phyloP scores from a whole-genome alignment of 2,797 vertebrate species.

The Enteromius paludinosus region DNA sequence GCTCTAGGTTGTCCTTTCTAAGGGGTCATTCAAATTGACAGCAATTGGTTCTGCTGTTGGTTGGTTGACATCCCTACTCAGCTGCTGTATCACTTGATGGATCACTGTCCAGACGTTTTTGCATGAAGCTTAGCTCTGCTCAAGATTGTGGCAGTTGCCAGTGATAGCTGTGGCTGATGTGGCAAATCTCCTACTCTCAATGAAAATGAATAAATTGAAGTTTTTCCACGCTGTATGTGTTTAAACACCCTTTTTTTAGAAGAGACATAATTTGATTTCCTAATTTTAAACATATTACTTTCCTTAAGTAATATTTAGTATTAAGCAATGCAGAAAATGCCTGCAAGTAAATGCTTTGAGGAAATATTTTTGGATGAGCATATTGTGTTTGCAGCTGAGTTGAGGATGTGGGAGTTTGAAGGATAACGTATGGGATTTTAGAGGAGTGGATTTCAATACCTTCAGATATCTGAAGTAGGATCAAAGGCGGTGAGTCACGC shows the following conservation, averaged over 20 bases:
- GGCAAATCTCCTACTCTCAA: constrained; percentile 1
- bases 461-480: constrained; percentile 54
- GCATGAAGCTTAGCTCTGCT: neutral
- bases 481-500: constrained; percentile 59
- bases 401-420: constrained; percentile 53
- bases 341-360: neutral
- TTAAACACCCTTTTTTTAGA: neutral
- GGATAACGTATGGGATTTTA: constrained; percentile 47
- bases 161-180: neutral
- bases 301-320: neutral
- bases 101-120: neutral
- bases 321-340: neutral
- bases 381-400: constrained; percentile 30
- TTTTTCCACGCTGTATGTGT: neutral
- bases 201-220: neutral
- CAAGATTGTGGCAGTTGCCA: neutral
- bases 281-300: constrained; percentile 3
- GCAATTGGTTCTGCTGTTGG: neutral
- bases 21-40: neutral
- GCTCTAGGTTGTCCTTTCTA: neutral
- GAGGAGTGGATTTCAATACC: constrained; percentile 48
- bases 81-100: neutral
- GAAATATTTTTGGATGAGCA: constrained; percentile 23
- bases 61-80: neutral
- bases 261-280: neutral